phyloP scores from a whole-genome alignment of 2,113 vertebrate species.

The Paedocypris sp. region DNA sequence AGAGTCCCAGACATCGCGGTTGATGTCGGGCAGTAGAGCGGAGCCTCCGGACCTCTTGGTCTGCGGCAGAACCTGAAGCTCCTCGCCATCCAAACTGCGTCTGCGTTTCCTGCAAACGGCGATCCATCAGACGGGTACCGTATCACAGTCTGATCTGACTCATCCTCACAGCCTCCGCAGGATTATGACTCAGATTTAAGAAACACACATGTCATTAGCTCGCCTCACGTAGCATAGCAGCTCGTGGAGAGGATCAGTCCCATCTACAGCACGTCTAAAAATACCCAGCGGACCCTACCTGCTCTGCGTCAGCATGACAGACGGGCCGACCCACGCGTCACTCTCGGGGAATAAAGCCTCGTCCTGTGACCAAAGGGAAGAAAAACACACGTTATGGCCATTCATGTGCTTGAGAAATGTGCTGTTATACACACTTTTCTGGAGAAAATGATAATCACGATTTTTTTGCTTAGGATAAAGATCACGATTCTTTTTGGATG shows the following conservation, averaged over 20 bases:
- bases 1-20: slow-evolving; percentile 79
- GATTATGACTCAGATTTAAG: slow-evolving; percentile 21
- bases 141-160: too few relatives aligned
- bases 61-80: slow-evolving; percentile 68
- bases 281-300: slow-evolving; percentile 30
- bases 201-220: background rate
- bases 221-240: background rate
- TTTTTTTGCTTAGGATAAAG: too few relatives aligned
- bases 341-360: too few relatives aligned
- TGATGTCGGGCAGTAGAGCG: slow-evolving; percentile 62
- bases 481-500: too few relatives aligned
- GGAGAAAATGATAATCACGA: too few relatives aligned
- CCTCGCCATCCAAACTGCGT: slow-evolving; percentile 74
- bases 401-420: too few relatives aligned
- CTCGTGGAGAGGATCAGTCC: background rate
- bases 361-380: too few relatives aligned
- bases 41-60: slow-evolving; percentile 73
- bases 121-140: too few relatives aligned
- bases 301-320: slow-evolving; percentile 41
- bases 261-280: slow-evolving; percentile 13
- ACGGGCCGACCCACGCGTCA: too few relatives aligned
- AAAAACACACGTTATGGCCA: too few relatives aligned
- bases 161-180: slow-evolving; percentile 3
- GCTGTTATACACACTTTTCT: too few relatives aligned
- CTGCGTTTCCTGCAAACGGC: slow-evolving; percentile 73